phyloP scores from a whole-genome alignment of 1,140 invertebrate genomes.

The Triops cancriformis region DNA sequence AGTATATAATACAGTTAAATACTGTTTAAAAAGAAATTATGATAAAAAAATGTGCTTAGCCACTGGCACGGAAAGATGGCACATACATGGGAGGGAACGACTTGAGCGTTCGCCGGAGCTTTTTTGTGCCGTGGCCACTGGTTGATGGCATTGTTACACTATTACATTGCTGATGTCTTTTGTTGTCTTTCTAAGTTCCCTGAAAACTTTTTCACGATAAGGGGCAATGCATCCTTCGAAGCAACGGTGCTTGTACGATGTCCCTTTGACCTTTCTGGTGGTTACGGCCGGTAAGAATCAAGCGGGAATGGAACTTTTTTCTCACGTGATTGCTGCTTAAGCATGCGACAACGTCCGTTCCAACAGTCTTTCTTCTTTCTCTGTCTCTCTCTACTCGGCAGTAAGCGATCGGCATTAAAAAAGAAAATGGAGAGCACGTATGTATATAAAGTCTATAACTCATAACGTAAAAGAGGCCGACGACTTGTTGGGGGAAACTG shows the following conservation, averaged over 20 bases:
- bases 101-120: not conserved
- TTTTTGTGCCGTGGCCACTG: not conserved
- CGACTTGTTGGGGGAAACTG: not conserved
- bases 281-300: not conserved
- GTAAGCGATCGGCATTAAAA: not conserved
- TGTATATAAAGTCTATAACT: not conserved
- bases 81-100: not conserved
- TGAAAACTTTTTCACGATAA: not conserved
- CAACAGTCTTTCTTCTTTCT: not conserved
- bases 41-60: too few relatives aligned
- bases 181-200: not conserved
- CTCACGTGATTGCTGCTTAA: constrained; percentile 1
- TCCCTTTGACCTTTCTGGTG: constrained; percentile 5
- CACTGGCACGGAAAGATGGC: not conserved
- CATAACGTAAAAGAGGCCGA: not conserved
- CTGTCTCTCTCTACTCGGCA: not conserved
- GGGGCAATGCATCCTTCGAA: not conserved
- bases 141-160: not conserved
- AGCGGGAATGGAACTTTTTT: not conserved
- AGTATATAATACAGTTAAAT: too few relatives aligned
- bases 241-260: constrained; percentile 8
- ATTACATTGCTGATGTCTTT: not conserved
- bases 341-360: not conserved
- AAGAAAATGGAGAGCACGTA: not conserved
- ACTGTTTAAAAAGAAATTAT: too few relatives aligned